Percentiles rank a stretch among this genome's conserved stretches.
phyloP scores from a whole-genome alignment of 64 coral and sea anemone genomes.

The Pachyseris speciosa region DNA sequence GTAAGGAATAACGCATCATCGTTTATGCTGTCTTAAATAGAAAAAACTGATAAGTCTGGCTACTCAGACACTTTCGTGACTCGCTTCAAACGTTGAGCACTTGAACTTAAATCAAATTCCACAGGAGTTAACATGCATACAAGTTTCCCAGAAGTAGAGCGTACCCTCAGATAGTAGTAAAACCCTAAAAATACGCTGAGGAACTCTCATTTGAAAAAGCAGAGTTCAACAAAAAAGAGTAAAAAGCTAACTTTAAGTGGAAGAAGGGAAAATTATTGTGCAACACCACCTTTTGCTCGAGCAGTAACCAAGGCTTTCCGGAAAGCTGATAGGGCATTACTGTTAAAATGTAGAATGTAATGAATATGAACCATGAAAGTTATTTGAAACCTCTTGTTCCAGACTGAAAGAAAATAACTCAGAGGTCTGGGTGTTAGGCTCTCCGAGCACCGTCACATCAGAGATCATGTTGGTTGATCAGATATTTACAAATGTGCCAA shows the following conservation, averaged over 20 bases:
- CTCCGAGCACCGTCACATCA: not conserved
- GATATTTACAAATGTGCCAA: conserved; percentile 32
- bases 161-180: not conserved
- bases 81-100: no score
- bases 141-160: no score
- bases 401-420: conserved; percentile 9
- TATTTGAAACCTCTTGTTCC: conserved; percentile 29
- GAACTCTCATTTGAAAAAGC: conserved; percentile 48
- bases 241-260: conserved; percentile 12
- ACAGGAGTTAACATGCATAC: no score
- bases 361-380: conserved; percentile 40
- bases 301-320: conserved; percentile 22
- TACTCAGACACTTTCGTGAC: no score
- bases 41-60: no score
- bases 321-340: conserved; percentile 17
- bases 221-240: conserved; percentile 23
- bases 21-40: no score
- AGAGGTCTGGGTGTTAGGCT: not conserved
- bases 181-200: conserved; percentile 48
- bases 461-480: not conserved
- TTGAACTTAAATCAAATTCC: no score
- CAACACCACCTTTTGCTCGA: conserved; percentile 57
- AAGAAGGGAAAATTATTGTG: conserved; percentile 24
- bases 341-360: conserved; percentile 55
- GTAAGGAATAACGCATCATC: no score